Conservation (phyloP, 2,113 vertebrate genomes). For the Prionailurus viverrinus region DNA sequence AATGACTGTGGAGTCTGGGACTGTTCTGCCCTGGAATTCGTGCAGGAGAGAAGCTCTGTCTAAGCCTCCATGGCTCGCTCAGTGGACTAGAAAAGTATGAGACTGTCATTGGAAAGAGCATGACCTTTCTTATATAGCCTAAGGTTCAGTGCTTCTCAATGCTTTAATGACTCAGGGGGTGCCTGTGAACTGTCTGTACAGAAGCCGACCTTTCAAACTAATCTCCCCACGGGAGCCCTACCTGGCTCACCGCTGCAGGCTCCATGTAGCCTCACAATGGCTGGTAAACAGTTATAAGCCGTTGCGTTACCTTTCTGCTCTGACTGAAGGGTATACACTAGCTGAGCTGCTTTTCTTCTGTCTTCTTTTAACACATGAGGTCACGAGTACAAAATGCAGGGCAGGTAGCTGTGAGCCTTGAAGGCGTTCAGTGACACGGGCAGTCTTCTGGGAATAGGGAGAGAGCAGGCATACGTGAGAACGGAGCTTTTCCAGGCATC, state of each 20-base stretch:
- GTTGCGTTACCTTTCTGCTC: background rate
- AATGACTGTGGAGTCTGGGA: background rate
- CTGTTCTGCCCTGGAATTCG: slow-evolving; percentile 40
- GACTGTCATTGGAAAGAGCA: background rate
- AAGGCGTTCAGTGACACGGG: background rate
- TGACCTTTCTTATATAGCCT: slow-evolving; percentile 55
- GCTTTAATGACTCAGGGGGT: slow-evolving; percentile 33
- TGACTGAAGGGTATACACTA: background rate
- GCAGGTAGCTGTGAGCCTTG: background rate
- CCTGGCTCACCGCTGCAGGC: background rate
- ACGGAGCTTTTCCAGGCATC: background rate
- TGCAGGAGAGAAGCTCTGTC: background rate
- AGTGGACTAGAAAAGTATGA: slow-evolving; percentile 41
- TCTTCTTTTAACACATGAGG: background rate
- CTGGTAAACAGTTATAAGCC: slow-evolving; percentile 37
- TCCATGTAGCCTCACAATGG: background rate
- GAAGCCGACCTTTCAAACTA: slow-evolving; percentile 72
- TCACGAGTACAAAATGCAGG: background rate
- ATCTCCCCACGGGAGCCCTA: slow-evolving; percentile 12
- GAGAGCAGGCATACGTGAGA: background rate
- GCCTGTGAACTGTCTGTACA: slow-evolving; percentile 2
- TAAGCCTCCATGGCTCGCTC: background rate
- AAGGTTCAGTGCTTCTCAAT: slow-evolving; percentile 9
- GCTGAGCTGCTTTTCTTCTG: background rate
- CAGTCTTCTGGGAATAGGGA: background rate